Evolutionary conservation across 2,797 vertebrate species (phyloP), one percentile per base, ranked within the genome.

Genomic region (Helicolenus hilgendorfi): DNA sequence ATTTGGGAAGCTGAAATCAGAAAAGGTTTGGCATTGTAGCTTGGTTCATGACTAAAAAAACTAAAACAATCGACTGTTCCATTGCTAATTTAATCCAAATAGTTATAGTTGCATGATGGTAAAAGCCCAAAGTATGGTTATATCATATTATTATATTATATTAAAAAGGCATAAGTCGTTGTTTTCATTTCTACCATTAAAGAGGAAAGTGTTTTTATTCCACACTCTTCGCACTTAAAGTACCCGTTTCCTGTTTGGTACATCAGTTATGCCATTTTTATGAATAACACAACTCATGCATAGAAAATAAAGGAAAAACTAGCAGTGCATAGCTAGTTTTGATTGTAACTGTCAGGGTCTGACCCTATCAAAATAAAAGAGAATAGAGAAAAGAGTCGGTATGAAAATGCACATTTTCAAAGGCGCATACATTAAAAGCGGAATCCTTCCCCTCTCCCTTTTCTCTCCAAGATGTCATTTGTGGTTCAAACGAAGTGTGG

Each of bases 401-500:
- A 55, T 81, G 49, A 86, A 91, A 89, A 85, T 67, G 55, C 65
- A 85, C 65, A 69, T 85, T 79, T 71, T 74, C 63, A 84, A 45
- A 83, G 69, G 74, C 2, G 60, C 74, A 70, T 77, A 70, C 15
- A 72, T 89, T 72, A 91, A 77, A 56, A 70, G 56, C 59, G 22
- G 77, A 83, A 64, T 67, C 36, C 14, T 53, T n/a, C 35, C 5
- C 24, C 26, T 84, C 74, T 67, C 14, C 0, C 27, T 24, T 38
- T 15, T n/a, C 59, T 65, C 41, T 74, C 41, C 6, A 0, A 71
- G 36, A 74, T 76, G 78, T 71, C 81, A 76, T 45, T 41, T 41
- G 63, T 2, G 62, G 59, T 84, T 85, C 70, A 88, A 84, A 86
- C 45, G 15, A 79, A 75, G 72, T 75, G 78, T 77, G 72, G 64